Base-by-base conservation (phyloP, 2,113 vertebrate genomes). In the Megaceryle maxima region DNA sequence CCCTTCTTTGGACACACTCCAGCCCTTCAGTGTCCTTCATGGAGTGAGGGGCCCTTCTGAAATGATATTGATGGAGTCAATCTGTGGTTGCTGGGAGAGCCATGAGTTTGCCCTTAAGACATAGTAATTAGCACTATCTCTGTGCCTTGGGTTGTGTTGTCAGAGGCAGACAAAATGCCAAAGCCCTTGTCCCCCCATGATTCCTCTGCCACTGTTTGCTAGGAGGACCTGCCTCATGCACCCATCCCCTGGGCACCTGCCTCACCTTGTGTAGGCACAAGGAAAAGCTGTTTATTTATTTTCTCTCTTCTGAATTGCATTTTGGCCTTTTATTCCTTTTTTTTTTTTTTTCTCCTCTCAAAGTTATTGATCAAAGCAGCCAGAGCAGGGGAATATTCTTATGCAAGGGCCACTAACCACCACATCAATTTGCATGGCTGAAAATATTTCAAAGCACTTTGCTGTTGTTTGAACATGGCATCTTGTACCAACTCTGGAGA, bases 101-200 rank as follows among this genome's bases (percentile, higher is more conserved):
- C 29, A 21, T 1, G 9, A n/a, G 33, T 88, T 77, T 82, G n/a
- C 43, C 21, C 8, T 51, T 46, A 53, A 90, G 50, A 51, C 7
- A 6, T 13, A 15, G 57, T 69, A 56, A 83, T 41, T 67, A 79
- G 67, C 74, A 48, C 75, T 62, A 77, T 59, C 72, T 88, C 64
- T 53, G 57, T 62, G 48, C 66, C 56, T 43, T 68, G 29, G 35
- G 44, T 43, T 33, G 57, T 2, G 1, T 57, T 82, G 57, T 66
- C 29, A 28, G 44, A 76, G 59, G 35, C 46, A 43, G 75, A 88
- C 18, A 41, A 67, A 90, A 60, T 6, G 3, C 67, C 72, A 76
- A 78, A 83, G 68, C 69, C 33, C 4, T 2, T 5, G 1, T 35
- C 55, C 44, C 0, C 1, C 37, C 4, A 3, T 0, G 1, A 84